These are phyloP conservation scores for Cyaniris semiargus DNA, from an alignment of 2,888 invertebrate species.

Conservation along the genomic window DNA sequence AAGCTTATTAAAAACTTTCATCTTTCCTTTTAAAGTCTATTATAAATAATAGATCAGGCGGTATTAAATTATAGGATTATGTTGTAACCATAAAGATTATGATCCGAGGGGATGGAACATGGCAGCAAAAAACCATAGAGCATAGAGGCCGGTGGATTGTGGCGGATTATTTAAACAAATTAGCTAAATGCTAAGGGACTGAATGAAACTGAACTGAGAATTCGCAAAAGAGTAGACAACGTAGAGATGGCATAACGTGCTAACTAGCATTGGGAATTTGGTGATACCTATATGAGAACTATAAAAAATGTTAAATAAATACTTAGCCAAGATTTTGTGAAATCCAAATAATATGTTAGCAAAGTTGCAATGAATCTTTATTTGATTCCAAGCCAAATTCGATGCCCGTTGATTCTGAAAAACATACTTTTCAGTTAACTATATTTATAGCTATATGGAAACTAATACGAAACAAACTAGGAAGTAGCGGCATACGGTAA, in stretches of 20 bases:
- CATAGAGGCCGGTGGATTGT: conserved; percentile 61
- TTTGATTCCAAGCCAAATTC: too few relatives aligned
- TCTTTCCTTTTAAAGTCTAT: conserved; percentile 11
- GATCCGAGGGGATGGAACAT: conserved; percentile 60
- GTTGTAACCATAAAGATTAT: conserved; percentile 45
- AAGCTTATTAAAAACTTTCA: conserved; percentile 8
- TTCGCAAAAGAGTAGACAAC: conserved; percentile 39
- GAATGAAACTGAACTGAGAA: too few relatives aligned
- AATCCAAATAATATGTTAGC: too few relatives aligned
- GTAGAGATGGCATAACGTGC: conserved; percentile 6
- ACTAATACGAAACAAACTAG: background rate
- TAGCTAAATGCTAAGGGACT: conserved; percentile 73
- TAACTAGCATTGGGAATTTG: too few relatives aligned
- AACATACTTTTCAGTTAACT: too few relatives aligned
- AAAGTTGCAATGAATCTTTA: too few relatives aligned
- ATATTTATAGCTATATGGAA: background rate
- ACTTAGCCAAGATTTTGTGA: background rate
- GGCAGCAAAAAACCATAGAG: conserved; percentile 77
- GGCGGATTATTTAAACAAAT: conserved; percentile 78
- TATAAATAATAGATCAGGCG: conserved; percentile 22
- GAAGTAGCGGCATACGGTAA: background rate
- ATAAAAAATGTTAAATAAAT: too few relatives aligned
- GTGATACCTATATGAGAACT: background rate
- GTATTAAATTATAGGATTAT: conserved; percentile 28
- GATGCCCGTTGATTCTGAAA: too few relatives aligned